Percentiles rank a stretch among this genome's conserved stretches.
phyloP scores from a whole-genome alignment of 2,888 invertebrate species.

The Polyploca ridens region DNA sequence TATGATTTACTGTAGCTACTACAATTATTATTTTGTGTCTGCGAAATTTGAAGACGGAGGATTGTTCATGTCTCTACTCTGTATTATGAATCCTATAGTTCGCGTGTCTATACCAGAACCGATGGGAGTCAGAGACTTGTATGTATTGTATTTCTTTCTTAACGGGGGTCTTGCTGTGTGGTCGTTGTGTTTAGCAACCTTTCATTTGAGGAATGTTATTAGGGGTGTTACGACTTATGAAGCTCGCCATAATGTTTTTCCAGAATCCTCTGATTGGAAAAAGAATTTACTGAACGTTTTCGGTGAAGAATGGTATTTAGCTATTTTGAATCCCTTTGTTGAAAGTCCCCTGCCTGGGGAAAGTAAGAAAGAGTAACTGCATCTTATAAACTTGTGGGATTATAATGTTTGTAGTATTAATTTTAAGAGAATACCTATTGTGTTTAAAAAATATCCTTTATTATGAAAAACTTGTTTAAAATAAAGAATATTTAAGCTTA shows the following conservation, averaged over 20 bases:
- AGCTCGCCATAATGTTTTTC: constrained; percentile 62
- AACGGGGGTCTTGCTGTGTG: constrained; percentile 52
- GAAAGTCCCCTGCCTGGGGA: constrained; percentile 48
- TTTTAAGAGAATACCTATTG: no score
- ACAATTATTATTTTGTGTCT: constrained; percentile 87
- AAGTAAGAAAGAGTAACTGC: constrained; percentile 17
- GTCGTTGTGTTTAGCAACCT: constrained; percentile 45
- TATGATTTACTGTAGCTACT: constrained; percentile 86
- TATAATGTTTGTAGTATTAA: no score
- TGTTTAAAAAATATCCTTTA: no score
- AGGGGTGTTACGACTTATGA: constrained; percentile 80
- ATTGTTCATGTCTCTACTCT: constrained; percentile 38
- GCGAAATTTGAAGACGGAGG: constrained; percentile 45
- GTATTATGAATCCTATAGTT: constrained; percentile 54
- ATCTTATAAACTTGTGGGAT: no score
- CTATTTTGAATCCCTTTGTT: constrained; percentile 58
- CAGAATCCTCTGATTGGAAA: constrained; percentile 86
- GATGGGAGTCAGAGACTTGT: constrained; percentile 48
- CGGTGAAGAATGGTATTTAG: constrained; percentile 81
- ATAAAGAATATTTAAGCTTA: no score
- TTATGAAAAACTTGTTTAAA: no score
- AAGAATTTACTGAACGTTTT: constrained; percentile 88
- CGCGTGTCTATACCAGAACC: constrained; percentile 43
- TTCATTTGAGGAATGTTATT: constrained; percentile 76
- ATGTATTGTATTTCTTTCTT: constrained; percentile 47